Base-by-base conservation (phyloP, 1,140 invertebrate genomes). In the Diprion similis region DNA sequence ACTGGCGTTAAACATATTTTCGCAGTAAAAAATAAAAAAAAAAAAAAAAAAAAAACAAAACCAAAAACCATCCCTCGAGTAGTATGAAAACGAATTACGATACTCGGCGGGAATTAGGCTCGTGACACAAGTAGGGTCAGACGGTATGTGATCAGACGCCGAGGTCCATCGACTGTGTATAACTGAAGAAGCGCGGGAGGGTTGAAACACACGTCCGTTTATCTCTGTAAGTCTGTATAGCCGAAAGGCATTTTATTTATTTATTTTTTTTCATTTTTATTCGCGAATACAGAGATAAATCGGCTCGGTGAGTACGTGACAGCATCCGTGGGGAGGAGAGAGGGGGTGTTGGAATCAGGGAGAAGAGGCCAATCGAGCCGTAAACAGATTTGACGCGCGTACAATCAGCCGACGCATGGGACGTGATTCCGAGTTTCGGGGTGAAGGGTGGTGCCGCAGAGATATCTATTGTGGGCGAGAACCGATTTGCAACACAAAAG, bases 401-500 rank as follows among this genome's bases (percentile, higher is more conserved):
- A 59, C 51, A 59, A 59, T 59, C 51, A 59, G n/a, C 24, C 51
- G 51, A 59, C 51, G 51, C 51, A 37, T 37, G 24, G 24, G 24
- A 37, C 24, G 51, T 59, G 51, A 59, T 59, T 59, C n/a, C n/a
- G 11, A 59, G 51, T 17, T 13, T 59, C 51, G 51, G 51, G 51
- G 51, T 59, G 51, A 17, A 13, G 11, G 11, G 24, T 37, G 24
- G 24, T 37, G 24, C 24, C 24, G 24, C 24, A 37, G 24, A 37
- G 24, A 37, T 37, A 37, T 37, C 51, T 59, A 59, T 59, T 59
- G 51, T 59, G 51, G 24, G 51, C n/a, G 51, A 59, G 24, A 59
- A 59, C 7, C 51, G 51, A 59, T 59, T 59, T 59, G 51, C 51
- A 59, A 59, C 51, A 59, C 51, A 59, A 59, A 59, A 59, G 51